Conservation (phyloP, 2,113 vertebrate species). For the Clinocottus analis region DNA sequence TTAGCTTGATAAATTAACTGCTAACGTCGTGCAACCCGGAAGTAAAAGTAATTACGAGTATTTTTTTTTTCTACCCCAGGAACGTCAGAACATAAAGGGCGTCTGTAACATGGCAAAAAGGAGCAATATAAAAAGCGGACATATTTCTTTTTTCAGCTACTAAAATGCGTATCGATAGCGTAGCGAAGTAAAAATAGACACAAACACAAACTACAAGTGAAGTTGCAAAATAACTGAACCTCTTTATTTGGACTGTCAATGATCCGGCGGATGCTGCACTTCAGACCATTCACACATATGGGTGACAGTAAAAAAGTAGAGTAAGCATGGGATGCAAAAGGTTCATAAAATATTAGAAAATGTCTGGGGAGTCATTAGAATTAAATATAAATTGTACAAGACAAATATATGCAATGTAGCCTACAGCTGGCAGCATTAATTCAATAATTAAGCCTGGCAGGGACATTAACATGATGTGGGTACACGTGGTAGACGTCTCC, state of each 20-base stretch:
- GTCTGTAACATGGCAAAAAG: background rate
- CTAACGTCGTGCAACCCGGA: conserved; percentile 56
- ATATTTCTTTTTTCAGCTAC: background rate
- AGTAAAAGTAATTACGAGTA: conserved; percentile 43
- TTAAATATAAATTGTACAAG: conserved; percentile 80
- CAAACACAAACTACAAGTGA: conserved; percentile 55
- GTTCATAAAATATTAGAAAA: conserved; percentile 82
- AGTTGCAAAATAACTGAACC: conserved; percentile 80
- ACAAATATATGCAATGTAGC: conserved; percentile 67
- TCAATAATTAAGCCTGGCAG: conserved; percentile 68
- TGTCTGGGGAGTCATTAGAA: conserved; percentile 61
- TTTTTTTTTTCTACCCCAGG: background rate
- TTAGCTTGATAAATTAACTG: conserved; percentile 49
- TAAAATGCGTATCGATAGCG: fast-evolving
- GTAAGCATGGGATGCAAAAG: conserved; percentile 79
- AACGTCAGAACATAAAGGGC: background rate
- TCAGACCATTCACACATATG: conserved; percentile 79
- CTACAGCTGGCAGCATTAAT: conserved; percentile 58
- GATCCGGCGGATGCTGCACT: conserved; percentile 72
- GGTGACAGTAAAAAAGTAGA: conserved; percentile 78
- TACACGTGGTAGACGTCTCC: conserved; percentile 60
- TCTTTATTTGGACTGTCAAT: conserved; percentile 81
- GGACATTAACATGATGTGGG: conserved; percentile 60
- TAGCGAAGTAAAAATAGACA: background rate
- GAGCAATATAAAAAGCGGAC: background rate